Conservation (phyloP, 2,113 vertebrate species). For the Malurus melanocephalus region DNA sequence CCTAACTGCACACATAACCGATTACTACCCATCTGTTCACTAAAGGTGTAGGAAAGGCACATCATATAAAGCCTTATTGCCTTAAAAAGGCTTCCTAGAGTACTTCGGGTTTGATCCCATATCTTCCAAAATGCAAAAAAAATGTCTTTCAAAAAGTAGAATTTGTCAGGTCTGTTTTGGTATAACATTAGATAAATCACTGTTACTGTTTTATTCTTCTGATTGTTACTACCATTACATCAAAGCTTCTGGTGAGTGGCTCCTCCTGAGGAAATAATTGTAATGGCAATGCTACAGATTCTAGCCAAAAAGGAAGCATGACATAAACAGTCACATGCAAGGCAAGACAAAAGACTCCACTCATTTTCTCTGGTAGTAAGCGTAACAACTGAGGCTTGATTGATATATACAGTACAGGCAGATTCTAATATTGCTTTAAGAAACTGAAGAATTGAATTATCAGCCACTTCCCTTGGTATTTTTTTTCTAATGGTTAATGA, state of each 20-base stretch:
- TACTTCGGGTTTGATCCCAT: background rate
- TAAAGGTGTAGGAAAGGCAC: background rate
- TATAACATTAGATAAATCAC: background rate
- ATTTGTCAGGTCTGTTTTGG: background rate
- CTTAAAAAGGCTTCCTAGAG: background rate
- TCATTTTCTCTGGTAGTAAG: background rate
- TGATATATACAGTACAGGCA: background rate
- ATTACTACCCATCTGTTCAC: conserved; percentile 71
- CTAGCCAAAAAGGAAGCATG: background rate
- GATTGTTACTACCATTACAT: background rate
- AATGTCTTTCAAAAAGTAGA: background rate
- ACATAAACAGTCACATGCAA: background rate
- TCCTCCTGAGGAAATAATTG: background rate
- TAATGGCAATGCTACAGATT: background rate
- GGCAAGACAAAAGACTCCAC: background rate
- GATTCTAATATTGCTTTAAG: background rate
- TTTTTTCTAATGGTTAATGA: background rate
- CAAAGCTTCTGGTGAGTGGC: background rate
- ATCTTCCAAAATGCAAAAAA: background rate
- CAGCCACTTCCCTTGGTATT: background rate
- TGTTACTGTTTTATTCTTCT: background rate
- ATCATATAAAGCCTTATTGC: conserved; percentile 17
- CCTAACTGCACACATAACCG: conserved; percentile 44
- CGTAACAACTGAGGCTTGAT: background rate
- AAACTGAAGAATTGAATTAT: background rate